phyloP scores from a whole-genome alignment of 2,888 invertebrate genomes.

The Hyalella azteca region DNA sequence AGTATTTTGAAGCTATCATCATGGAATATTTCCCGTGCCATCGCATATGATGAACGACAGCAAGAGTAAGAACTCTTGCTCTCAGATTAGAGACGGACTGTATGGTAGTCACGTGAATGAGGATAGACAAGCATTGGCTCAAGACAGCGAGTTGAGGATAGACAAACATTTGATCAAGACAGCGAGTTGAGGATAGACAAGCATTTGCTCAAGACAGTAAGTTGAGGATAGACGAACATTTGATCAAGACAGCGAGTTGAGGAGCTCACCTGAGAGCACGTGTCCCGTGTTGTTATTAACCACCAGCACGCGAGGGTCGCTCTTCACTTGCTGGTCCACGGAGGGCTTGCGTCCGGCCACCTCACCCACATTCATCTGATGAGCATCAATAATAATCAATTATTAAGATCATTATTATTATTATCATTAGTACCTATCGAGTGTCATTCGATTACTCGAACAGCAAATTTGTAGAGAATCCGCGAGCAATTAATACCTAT shows the following conservation, averaged over 20 bases:
- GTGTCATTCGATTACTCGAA: too few species aligned
- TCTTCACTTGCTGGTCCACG: conserved; percentile 36
- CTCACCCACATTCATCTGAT: not conserved
- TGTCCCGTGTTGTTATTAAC: conserved; percentile 48
- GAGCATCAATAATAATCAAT: too few species aligned
- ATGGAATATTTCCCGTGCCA: too few species aligned
- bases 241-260: not conserved
- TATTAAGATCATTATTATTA: too few species aligned
- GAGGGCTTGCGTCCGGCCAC: not conserved
- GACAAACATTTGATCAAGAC: not conserved
- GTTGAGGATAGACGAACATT: not conserved
- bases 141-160: not conserved
- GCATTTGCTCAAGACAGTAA: not conserved
- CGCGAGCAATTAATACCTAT: too few species aligned
- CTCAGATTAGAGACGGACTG: too few species aligned
- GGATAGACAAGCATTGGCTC: not conserved
- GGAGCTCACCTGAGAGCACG: conserved; percentile 47
- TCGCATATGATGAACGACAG: too few species aligned
- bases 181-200: not conserved
- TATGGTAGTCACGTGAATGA: too few species aligned
- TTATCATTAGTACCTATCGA: too few species aligned
- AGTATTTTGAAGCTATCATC: too few species aligned
- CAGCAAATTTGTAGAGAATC: too few species aligned
- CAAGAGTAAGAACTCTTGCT: too few species aligned
- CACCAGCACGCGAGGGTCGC: conserved; percentile 53